Evolutionary conservation across 2,113 vertebrate genomes (phyloP).

Genomic region (Gymnarchus niloticus): DNA sequence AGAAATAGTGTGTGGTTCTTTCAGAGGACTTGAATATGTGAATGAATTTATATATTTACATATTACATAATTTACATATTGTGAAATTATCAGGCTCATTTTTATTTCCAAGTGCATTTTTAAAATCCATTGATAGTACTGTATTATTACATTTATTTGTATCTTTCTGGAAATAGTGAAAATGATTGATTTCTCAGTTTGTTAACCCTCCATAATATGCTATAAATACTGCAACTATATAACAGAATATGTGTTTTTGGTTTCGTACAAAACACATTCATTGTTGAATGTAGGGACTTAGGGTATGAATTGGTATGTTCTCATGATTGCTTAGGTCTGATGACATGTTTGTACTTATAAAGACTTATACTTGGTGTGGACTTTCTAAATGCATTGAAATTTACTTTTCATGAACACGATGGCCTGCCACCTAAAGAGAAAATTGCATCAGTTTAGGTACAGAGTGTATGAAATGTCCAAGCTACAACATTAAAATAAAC

Average conservation of each 20-base stretch:
- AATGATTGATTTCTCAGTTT: no score
- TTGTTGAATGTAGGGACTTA: neutral
- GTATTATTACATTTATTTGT: no score
- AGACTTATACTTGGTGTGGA: neutral
- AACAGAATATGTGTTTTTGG: neutral
- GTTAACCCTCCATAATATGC: no score
- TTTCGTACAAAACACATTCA: neutral
- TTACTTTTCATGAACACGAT: neutral
- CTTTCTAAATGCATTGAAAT: neutral
- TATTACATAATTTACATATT: neutral
- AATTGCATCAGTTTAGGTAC: neutral
- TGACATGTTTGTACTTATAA: neutral
- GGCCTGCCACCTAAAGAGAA: neutral
- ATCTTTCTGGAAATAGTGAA: no score
- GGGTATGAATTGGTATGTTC: neutral
- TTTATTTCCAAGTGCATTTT: no score
- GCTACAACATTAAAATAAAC: no score
- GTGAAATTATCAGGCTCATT: no score
- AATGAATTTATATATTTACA: neutral
- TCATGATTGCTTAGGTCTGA: neutral
- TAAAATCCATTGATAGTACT: no score
- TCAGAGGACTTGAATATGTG: neutral
- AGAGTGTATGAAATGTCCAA: no score
- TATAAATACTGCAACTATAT: no score
- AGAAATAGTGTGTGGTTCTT: conserved; percentile 8